A percentile compares a stretch with the other conserved stretches of the same genome.
Evolutionary conservation across 2,797 vertebrate species (phyloP).

Genomic region (Diceros bicornis): DNA sequence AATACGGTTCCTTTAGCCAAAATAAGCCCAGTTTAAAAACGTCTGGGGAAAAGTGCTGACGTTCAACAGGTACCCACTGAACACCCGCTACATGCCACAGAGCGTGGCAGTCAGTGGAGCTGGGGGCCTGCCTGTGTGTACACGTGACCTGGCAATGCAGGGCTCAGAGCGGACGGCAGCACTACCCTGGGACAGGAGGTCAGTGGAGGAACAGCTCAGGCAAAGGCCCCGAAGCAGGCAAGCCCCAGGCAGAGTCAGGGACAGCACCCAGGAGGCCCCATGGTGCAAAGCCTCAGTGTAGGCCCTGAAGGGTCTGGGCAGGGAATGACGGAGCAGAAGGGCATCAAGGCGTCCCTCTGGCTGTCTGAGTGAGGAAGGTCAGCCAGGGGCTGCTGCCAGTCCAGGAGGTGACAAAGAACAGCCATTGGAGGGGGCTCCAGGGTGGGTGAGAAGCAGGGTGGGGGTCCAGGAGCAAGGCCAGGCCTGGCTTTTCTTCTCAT

Average conservation of each 20-base stretch:
- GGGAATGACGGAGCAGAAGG: background rate
- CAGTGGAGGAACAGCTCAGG: background rate
- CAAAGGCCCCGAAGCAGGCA: background rate
- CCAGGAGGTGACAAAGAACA: background rate
- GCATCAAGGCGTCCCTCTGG: background rate
- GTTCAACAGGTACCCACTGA: rapidly evolving
- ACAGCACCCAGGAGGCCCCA: background rate
- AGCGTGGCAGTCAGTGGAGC: too few species aligned
- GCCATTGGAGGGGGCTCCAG: rapidly evolving
- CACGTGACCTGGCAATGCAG: background rate
- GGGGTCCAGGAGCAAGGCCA: background rate
- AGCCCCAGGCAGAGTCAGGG: background rate
- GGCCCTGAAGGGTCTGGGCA: background rate
- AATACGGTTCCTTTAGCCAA: background rate
- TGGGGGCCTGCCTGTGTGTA: background rate
- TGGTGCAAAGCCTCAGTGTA: rapidly evolving
- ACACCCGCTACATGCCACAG: background rate
- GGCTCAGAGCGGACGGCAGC: background rate
- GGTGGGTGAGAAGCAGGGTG: background rate
- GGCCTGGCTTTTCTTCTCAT: background rate
- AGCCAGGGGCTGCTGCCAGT: background rate
- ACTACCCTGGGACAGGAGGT: background rate
- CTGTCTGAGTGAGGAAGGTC: background rate
- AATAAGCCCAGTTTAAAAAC: background rate
- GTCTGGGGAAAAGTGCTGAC: rapidly evolving